Evolutionary conservation across 2,113 vertebrate genomes (phyloP).

Genomic region (Odocoileus hemionus): DNA sequence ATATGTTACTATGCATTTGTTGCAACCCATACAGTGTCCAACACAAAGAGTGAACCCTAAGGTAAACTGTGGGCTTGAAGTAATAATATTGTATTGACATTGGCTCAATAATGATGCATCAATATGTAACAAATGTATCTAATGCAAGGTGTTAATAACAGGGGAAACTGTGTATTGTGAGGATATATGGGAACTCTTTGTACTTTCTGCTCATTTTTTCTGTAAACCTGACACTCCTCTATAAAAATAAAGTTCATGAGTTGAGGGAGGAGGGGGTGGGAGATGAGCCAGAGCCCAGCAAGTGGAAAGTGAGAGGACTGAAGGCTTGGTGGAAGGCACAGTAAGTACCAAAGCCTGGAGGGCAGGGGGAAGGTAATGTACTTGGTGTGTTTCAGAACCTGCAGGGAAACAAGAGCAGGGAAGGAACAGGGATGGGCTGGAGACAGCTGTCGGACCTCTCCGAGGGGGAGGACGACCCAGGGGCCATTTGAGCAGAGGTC

Average conservation of each 20-base stretch:
- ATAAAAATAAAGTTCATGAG: neutral
- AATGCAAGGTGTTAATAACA: neutral
- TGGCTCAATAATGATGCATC: neutral
- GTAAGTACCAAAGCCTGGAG: neutral
- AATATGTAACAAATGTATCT: neutral
- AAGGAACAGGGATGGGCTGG: neutral
- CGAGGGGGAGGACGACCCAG: neutral
- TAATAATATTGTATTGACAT: neutral
- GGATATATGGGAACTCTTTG: neutral
- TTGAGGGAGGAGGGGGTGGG: neutral
- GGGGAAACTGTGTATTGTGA: neutral
- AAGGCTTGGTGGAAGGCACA: fast-evolving
- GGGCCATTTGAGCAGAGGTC: neutral
- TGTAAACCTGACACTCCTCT: neutral
- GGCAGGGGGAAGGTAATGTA: neutral
- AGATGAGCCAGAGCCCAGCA: neutral
- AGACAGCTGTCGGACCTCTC: neutral
- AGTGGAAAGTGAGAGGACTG: neutral
- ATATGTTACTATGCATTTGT: neutral
- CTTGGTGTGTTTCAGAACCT: neutral
- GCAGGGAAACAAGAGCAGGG: neutral
- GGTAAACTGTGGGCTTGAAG: neutral
- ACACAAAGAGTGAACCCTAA: neutral
- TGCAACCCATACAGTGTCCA: neutral
- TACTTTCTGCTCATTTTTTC: neutral